Base-by-base conservation (phyloP, 2,797 vertebrate species). In the Crenuchus spilurus region DNA sequence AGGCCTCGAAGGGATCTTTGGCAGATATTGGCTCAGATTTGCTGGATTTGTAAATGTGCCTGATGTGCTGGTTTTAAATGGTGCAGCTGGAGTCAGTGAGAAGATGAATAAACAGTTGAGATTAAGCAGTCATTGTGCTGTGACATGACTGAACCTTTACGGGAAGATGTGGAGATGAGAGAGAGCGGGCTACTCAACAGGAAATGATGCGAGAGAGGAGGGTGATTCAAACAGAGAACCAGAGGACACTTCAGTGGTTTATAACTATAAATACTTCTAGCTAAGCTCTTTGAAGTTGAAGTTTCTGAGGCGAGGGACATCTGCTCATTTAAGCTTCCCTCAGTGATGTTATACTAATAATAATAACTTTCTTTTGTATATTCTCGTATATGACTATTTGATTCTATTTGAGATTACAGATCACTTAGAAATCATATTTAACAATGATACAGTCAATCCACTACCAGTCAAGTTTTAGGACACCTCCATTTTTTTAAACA, bases 91-190 rank as follows among this genome's bases (percentile, higher is more conserved):
- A 62, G 57, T 46, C 37, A 54, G 65, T 10, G 16, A 49, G 57
- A 65, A 65, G 52, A 35, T 13, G 22, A 28, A 18, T 41, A 31
- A 68, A 75, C 44, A n/a, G 57, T 46, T 70, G 48, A 69, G 60
- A 55, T 76, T 70, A 74, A 30, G 13, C 52, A 24, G 14, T 49
- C 41, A 7, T n/a, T 66, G 10, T 48, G 22, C 51, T 20, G 49
- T 63, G 74, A 70, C 60, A n/a, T 60, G 67, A 70, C 62, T 6
- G 18, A 10, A 22, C 37, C 31, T 76, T 76, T 61, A 76, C 39
- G 67, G 67, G 41, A 64, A 70, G 49, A 70, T 69, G 60, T n/a
- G 41, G 57, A 75, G 48, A 76, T 60, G 67, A 75, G 66, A 70
- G 73, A 39, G 24, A 14, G 6, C 26, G 28, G 61, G 37, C 22